phyloP scores from a whole-genome alignment of 2,113 vertebrate genomes.

The Baryphthengus martii region DNA sequence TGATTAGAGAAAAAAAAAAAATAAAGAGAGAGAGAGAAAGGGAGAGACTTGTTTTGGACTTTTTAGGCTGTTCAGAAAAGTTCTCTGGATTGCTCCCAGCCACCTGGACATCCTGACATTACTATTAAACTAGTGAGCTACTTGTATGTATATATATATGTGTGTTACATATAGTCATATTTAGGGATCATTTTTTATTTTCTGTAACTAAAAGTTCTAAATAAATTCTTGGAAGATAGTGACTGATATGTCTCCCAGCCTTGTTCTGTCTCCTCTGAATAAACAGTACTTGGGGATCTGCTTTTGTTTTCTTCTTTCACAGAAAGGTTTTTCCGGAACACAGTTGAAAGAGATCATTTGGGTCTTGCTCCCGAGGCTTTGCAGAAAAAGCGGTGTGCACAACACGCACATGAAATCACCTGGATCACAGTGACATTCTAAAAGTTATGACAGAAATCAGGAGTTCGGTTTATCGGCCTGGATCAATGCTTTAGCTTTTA shows the following conservation, averaged over 20 bases:
- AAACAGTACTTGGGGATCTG: background rate
- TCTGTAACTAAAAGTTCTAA: background rate
- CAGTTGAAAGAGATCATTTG: background rate
- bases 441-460: background rate
- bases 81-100: background rate
- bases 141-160: background rate
- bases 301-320: background rate
- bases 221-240: background rate
- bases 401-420: background rate
- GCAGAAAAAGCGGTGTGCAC: background rate
- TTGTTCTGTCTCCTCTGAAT: background rate
- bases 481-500: background rate
- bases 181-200: background rate
- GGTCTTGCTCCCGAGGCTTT: background rate
- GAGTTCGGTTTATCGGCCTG: background rate
- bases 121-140: background rate
- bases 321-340: background rate
- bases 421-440: background rate
- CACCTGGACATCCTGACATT: background rate
- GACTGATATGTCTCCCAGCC: background rate
- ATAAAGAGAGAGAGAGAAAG: background rate
- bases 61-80: background rate
- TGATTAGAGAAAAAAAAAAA: background rate
- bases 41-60: background rate
- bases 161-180: background rate